Evolutionary conservation across 2,888 invertebrate species (phyloP), one percentile per base, ranked within the genome.

Genomic region (Tenthredo scrophulariae): DNA sequence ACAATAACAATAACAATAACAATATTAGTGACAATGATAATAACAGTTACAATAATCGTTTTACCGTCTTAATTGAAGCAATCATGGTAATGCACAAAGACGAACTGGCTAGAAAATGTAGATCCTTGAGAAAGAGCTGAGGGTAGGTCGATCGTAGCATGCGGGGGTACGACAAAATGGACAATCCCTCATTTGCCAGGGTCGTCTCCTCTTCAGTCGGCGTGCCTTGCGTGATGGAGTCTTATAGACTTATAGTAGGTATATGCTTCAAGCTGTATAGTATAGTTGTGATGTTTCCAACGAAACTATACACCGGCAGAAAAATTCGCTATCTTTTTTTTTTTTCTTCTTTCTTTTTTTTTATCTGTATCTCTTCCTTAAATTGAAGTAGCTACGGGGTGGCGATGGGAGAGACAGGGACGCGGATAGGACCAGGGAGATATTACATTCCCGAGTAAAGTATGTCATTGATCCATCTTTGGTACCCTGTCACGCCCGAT

Each of bases 21-120:
- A 29, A 75, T 46, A 46, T 26, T 26, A 46, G 46, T 29, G 26
- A 46, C 18, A 50, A 77, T 77, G 29, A 54, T 54, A 77, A 77
- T 77, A 54, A 77, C 50, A 77, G 54, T 77, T 54, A 77, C 77
- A 77, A 77, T 77, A 77, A 77, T 54, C 50, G 29, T 77, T 77
- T 54, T 54, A 77, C 77, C 77, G 77, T 77, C 77, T 77, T 77
- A 77, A 77, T 77, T 77, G 77, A 29, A 54, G 54, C 77, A 77
- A 54, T 77, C 29, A 77, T 77, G 77, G 54, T 77, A 77, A 77
- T 77, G 50, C 50, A 29, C 29, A 54, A 77, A 77, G 77, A 77
- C 77, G 54, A 50, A 54, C 29, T 77, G 77, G 29, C 54, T 54
- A 18, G 77, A 54, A 77, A 77, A 77, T 77, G 77, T 54, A 54